Percentiles rank a stretch among this genome's conserved stretches.
Conservation (phyloP, 1,140 invertebrate species). For the Pararge aegeria region DNA sequence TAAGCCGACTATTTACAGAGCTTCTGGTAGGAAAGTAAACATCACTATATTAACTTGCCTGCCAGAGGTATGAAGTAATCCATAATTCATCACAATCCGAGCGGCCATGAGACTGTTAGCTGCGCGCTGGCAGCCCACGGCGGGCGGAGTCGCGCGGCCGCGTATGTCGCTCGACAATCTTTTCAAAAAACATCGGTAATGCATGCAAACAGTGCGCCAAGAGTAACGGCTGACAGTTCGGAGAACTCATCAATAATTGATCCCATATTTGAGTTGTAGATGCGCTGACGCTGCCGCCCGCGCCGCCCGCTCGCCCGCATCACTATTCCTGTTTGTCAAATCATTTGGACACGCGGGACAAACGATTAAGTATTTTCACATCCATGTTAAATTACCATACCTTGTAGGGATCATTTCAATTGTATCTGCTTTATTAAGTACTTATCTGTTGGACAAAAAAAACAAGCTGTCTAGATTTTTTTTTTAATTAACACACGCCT, state of each 20-base stretch:
- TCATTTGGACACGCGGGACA: slow-evolving; percentile 6
- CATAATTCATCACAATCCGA: background rate
- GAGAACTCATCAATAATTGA: slow-evolving; percentile 63
- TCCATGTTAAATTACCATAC: too few relatives aligned
- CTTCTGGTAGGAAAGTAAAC: too few relatives aligned
- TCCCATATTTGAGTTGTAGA: slow-evolving; percentile 51
- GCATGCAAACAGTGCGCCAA: slow-evolving; percentile 41
- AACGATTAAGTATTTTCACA: too few relatives aligned
- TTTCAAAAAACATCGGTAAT: slow-evolving; percentile 37
- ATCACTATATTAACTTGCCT: too few relatives aligned
- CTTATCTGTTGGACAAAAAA: too few relatives aligned
- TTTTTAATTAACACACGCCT: too few relatives aligned
- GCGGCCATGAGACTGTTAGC: too few relatives aligned
- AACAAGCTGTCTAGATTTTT: too few relatives aligned
- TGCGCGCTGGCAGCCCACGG: background rate
- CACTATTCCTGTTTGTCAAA: slow-evolving; percentile 44
- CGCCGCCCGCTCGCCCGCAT: slow-evolving; percentile 21
- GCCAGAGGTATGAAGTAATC: background rate
- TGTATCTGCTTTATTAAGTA: too few relatives aligned
- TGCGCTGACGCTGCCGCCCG: slow-evolving; percentile 27
- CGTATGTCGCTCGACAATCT: slow-evolving; percentile 23
- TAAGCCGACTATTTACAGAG: too few relatives aligned
- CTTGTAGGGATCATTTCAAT: too few relatives aligned
- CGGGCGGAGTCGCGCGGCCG: too few relatives aligned
- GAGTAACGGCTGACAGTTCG: slow-evolving; percentile 42